These are phyloP conservation scores for Melanotaenia duboulayi DNA, from an alignment of 2,113 vertebrate genomes.

Conservation along the genomic window DNA sequence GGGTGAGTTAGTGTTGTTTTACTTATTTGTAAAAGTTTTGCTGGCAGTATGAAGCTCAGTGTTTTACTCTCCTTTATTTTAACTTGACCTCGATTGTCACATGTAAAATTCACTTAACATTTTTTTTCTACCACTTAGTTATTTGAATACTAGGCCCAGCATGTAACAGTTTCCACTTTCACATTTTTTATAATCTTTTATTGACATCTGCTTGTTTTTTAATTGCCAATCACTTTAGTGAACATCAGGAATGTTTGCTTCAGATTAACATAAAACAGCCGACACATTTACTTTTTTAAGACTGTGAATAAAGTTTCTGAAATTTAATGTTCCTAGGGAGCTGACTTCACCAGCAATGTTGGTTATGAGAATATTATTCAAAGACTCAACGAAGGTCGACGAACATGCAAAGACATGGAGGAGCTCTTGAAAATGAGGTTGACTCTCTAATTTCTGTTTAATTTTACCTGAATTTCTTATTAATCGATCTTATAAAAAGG, in stretches of 20 bases:
- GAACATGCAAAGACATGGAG: conserved; percentile 94
- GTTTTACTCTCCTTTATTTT: not conserved
- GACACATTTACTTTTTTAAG: not conserved
- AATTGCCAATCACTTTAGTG: too few relatives aligned
- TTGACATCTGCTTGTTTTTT: too few relatives aligned
- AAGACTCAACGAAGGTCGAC: conserved; percentile 88
- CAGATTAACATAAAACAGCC: too few relatives aligned
- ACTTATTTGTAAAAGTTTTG: conserved; percentile 3
- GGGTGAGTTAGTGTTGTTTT: conserved; percentile 77
- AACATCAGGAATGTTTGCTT: too few relatives aligned
- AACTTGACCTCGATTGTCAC: too few relatives aligned
- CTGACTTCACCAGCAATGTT: conserved; percentile 86
- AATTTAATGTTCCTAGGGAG: conserved; percentile 78
- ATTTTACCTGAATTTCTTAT: not conserved
- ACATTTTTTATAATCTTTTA: too few relatives aligned
- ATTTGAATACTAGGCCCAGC: conserved; percentile 19
- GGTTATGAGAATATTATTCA: conserved; percentile 90
- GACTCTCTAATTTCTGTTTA: not conserved
- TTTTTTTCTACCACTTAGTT: not conserved
- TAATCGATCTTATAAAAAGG: too few relatives aligned
- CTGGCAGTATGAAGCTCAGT: not conserved
- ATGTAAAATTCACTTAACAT: too few relatives aligned
- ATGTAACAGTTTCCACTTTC: conserved; percentile 16
- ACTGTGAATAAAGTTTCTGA: not conserved
- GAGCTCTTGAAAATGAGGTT: conserved; percentile 93